Conservation (phyloP, 2,113 vertebrate species). For the Nymphicus hollandicus region DNA sequence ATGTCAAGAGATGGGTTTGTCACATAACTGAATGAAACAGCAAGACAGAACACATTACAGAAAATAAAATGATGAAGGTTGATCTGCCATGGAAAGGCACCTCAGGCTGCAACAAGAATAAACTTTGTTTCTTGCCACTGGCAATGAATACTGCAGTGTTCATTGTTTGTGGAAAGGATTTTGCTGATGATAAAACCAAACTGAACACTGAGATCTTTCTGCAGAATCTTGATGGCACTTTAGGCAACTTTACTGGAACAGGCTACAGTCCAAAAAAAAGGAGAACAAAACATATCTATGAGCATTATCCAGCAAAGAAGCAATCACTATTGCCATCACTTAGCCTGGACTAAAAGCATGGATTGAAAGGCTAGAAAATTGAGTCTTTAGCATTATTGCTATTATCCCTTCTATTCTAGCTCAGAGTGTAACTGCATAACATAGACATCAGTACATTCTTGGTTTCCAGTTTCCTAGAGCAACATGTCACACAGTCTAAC, state of each 20-base stretch:
- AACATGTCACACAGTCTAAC: not conserved
- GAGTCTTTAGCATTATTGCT: not conserved
- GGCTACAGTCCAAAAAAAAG: not conserved
- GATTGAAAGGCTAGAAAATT: not conserved
- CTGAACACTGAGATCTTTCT: not conserved
- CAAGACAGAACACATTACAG: constrained; percentile 27
- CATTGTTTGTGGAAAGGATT: constrained; percentile 37
- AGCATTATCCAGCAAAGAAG: not conserved
- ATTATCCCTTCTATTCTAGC: not conserved
- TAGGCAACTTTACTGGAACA: not conserved
- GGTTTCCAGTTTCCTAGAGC: not conserved
- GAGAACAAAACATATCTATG: not conserved
- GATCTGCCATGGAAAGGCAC: constrained; percentile 20
- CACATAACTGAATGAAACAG: constrained; percentile 7
- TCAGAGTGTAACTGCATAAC: not conserved
- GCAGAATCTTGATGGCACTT: not conserved
- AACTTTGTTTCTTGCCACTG: constrained; percentile 6
- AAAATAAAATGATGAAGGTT: constrained; percentile 35
- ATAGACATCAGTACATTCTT: not conserved
- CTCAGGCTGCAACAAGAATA: constrained; percentile 45
- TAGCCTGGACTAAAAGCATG: not conserved
- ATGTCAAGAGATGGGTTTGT: not conserved
- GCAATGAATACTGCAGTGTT: constrained; percentile 4
- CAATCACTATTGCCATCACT: not conserved
- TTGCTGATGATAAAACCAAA: constrained; percentile 44